phyloP scores from a whole-genome alignment of 1,140 invertebrate genomes.

The Sycophila sp. region DNA sequence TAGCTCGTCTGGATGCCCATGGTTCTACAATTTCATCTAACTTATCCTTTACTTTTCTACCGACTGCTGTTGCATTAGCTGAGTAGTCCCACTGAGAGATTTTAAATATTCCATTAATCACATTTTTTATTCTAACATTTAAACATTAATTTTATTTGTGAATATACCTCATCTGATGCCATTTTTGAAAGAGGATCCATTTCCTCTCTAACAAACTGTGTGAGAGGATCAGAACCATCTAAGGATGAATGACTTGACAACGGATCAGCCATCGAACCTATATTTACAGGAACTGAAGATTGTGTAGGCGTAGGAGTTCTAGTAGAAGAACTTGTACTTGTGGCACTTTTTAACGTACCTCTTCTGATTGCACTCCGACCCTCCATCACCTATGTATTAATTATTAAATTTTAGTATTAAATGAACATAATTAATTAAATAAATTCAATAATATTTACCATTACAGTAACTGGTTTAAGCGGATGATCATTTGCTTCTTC shows the following conservation, averaged over 20 bases:
- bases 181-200: constrained; percentile 75
- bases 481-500: constrained; percentile 56
- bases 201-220: constrained; percentile 75
- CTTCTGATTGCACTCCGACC: constrained; percentile 61
- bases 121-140: neutral
- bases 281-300: constrained; percentile 60
- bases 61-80: constrained; percentile 49
- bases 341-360: constrained; percentile 61
- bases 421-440: neutral
- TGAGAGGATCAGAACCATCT: constrained; percentile 80
- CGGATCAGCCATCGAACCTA: constrained; percentile 68
- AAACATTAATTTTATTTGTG: constrained; percentile 30
- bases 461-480: constrained; percentile 67
- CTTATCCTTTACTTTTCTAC: constrained; percentile 64
- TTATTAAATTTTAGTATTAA: constrained; percentile 15
- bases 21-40: constrained; percentile 72
- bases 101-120: no score
- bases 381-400: constrained; percentile 61
- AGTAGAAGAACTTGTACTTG: constrained; percentile 62
- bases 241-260: constrained; percentile 65
- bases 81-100: constrained; percentile 63
- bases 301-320: constrained; percentile 65
- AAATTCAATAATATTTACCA: constrained; percentile 45
- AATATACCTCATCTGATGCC: constrained; percentile 70
- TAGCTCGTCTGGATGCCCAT: constrained; percentile 77